These are phyloP conservation scores for Drepana falcataria DNA, from an alignment of 2,888 invertebrate genomes.

Conservation along the genomic window DNA sequence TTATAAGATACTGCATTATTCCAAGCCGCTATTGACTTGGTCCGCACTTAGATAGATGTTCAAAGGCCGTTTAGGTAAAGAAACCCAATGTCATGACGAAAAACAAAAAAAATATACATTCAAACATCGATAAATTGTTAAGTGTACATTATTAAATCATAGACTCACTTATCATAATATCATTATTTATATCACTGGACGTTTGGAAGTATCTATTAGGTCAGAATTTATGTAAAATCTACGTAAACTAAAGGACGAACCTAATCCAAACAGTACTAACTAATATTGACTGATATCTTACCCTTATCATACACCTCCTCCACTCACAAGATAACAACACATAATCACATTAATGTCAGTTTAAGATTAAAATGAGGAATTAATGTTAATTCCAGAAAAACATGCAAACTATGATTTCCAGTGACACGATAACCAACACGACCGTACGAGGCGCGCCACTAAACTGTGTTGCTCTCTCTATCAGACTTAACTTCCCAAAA, in stretches of 20 bases:
- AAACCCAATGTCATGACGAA: neutral
- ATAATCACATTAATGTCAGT: constrained; percentile 66
- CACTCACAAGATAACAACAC: constrained; percentile 63
- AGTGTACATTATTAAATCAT: neutral
- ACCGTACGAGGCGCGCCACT: constrained; percentile 54
- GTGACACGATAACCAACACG: constrained; percentile 51
- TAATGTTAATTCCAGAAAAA: constrained; percentile 48
- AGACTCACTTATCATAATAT: no score
- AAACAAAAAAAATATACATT: neutral
- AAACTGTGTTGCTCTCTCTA: constrained; percentile 46
- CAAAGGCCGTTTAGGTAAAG: neutral
- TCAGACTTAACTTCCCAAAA: constrained; percentile 18
- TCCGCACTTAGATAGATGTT: neutral
- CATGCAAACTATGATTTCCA: constrained; percentile 63
- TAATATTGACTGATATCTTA: constrained; percentile 47
- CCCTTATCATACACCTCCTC: constrained; percentile 67
- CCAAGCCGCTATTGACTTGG: neutral
- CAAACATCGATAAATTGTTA: neutral
- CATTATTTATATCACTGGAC: no score
- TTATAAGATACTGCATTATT: constrained; percentile 12
- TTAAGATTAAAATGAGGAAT: constrained; percentile 39
- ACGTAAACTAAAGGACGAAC: no score
- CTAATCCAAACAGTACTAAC: constrained; percentile 14
- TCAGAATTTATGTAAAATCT: no score
- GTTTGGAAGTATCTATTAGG: no score